Evolutionary conservation across 53 echinoderm and acorn worm species (phyloP), one percentile per base, ranked within the genome.

Genomic region (Apostichopus leukothele): DNA sequence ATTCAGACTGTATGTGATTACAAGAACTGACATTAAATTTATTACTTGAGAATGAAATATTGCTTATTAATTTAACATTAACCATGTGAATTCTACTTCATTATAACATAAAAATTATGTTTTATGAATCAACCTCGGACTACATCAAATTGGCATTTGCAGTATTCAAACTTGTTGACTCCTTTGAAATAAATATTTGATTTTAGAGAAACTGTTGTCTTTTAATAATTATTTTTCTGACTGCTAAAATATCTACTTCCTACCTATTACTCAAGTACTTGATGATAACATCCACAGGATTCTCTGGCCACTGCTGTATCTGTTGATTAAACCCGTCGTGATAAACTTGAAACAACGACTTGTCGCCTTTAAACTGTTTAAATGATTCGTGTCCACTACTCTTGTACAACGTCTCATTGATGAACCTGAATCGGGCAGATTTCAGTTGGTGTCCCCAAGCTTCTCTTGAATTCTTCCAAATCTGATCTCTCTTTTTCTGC

Each of bases 371-470:
- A 84, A 96, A 88, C 90, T 90, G 83, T 86, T 88, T 67, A 39
- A 89, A 90, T 12, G 97, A 95, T 83, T 94, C 88, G 1, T 88
- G 88, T 4, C 97, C 95, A 13, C 89, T 94, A 63, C 86, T 86
- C 86, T 89, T 91, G 92, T 97, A 97, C 59, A 97, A 76, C 59
- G 92, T 89, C 76, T 97, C 97, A 77, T 97, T 97, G 60, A 97
- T 83, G 86, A 91, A 97, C 18, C 97, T 91, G 73, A 97, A 97
- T 67, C 93, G 91, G 9, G 95, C 93, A 3, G 91, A 89, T 78
- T 91, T 91, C 9, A 97, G 86, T 86, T 93, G 94, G 0, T 91
- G 80, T 51, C 93, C 92, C 93, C 95, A 92, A 71, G 91, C 75
- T 9, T 83, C 74, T 87, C 86, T 91, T 53, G 90, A 89, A 25